phyloP scores from a whole-genome alignment of 2,113 vertebrate genomes.

The Martes martes region DNA sequence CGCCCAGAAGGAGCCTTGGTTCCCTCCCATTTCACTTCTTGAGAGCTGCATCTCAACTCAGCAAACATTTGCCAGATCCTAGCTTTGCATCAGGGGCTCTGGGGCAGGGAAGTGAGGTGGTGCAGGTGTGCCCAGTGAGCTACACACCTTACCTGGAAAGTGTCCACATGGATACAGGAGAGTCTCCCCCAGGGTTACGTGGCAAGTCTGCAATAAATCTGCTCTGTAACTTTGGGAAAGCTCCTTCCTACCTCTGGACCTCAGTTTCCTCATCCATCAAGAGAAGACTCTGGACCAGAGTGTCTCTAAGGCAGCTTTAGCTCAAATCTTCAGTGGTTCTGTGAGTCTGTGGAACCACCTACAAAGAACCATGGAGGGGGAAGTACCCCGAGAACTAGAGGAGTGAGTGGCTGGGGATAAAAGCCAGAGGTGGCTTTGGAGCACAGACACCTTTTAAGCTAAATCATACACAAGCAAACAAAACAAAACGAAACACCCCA shows the following conservation, averaged over 20 bases:
- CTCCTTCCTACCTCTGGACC: not conserved
- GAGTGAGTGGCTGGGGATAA: not conserved
- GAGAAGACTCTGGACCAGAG: not conserved
- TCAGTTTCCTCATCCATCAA: not conserved
- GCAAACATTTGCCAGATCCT: not conserved
- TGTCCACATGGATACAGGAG: not conserved
- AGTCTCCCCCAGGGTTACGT: not conserved
- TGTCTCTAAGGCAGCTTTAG: not conserved
- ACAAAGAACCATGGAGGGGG: not conserved
- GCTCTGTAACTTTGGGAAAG: not conserved
- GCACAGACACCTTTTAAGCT: not conserved
- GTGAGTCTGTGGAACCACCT: not conserved
- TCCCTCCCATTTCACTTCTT: not conserved
- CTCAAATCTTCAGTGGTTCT: not conserved
- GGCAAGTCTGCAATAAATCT: not conserved
- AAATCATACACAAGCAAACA: not conserved
- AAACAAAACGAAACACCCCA: not conserved
- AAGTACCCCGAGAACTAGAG: not conserved
- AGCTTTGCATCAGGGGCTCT: not conserved
- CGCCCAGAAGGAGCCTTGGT: not conserved
- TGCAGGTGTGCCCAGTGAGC: not conserved
- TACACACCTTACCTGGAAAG: not conserved
- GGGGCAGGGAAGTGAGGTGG: not conserved
- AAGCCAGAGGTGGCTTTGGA: not conserved
- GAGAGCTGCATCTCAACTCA: not conserved